These are phyloP conservation scores for Holacanthus passer DNA, from an alignment of 2,113 vertebrate genomes.

Conservation along the genomic window DNA sequence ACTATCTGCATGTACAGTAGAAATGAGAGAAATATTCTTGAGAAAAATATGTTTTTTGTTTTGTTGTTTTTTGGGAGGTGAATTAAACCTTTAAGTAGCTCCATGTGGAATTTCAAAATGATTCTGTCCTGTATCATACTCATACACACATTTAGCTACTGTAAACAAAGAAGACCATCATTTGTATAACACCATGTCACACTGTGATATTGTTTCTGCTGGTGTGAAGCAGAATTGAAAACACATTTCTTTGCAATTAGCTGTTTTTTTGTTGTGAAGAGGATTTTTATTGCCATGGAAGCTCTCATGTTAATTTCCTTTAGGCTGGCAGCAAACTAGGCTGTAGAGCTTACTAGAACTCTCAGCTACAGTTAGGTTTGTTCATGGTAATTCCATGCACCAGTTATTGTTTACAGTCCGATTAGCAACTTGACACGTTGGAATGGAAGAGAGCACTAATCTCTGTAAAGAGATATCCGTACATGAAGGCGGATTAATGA, in stretches of 20 bases:
- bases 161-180: not conserved
- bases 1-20: not conserved
- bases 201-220: not conserved
- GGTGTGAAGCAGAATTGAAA: not conserved
- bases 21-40: not conserved
- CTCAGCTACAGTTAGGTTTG: not conserved
- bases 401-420: too few relatives aligned
- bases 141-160: not conserved
- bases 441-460: too few relatives aligned
- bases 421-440: too few relatives aligned
- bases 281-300: not conserved
- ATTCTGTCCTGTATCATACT: not conserved
- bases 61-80: not conserved
- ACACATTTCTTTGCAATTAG: too few relatives aligned
- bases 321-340: not conserved
- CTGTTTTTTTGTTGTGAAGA: not conserved
- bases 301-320: not conserved
- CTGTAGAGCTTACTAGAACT: not conserved
- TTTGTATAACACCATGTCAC: not conserved
- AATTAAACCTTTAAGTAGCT: not conserved
- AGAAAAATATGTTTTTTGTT: too few relatives aligned
- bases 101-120: not conserved
- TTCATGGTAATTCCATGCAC: not conserved
- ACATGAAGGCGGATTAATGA: too few relatives aligned
- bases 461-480: too few relatives aligned